These are phyloP conservation scores for Zaprionus lineosus DNA, from an alignment of 2,888 invertebrate species.

Conservation along the genomic window DNA sequence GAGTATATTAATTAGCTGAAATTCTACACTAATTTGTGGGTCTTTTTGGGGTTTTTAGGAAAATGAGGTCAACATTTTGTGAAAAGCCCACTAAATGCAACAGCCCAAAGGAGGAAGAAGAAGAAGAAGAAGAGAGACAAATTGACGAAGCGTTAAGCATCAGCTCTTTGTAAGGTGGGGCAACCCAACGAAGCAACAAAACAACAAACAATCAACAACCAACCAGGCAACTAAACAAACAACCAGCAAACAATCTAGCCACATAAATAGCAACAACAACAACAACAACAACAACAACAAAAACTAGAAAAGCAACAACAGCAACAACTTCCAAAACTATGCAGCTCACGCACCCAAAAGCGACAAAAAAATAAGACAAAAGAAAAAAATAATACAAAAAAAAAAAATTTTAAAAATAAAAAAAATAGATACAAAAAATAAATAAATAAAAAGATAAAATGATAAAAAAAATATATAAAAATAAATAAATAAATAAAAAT, in stretches of 20 bases:
- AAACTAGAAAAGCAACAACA: slow-evolving; percentile 10
- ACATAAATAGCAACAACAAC: slow-evolving; percentile 43
- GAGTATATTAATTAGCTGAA: slow-evolving; percentile 58
- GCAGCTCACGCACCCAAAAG: slow-evolving; percentile 66
- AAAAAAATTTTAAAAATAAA: no score
- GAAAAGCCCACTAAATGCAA: slow-evolving; percentile 50
- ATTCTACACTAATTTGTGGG: slow-evolving; percentile 57
- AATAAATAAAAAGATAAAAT: slow-evolving; percentile 3
- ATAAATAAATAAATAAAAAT: slow-evolving; percentile 4
- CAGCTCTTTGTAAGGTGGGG: slow-evolving; percentile 52
- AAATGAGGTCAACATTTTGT: slow-evolving; percentile 57
- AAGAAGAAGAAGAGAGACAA: slow-evolving; percentile 41
- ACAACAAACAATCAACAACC: no score
- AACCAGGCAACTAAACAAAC: slow-evolving; percentile 48
- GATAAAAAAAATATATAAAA: no score
- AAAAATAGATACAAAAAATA: slow-evolving; percentile 8
- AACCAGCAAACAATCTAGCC: no score
- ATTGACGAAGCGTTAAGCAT: slow-evolving; percentile 75
- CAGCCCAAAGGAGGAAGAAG: slow-evolving; percentile 2
- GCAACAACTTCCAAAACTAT: slow-evolving; percentile 52
- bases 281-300: slow-evolving; percentile 15
- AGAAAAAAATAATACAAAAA: slow-evolving; percentile 5
- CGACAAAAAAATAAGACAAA: slow-evolving; percentile 6
- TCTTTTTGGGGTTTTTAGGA: slow-evolving; percentile 4
- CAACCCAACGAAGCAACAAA: slow-evolving; percentile 15